Conservation (phyloP, 2,797 vertebrate genomes). For the Pseudochirops cupreus region DNA sequence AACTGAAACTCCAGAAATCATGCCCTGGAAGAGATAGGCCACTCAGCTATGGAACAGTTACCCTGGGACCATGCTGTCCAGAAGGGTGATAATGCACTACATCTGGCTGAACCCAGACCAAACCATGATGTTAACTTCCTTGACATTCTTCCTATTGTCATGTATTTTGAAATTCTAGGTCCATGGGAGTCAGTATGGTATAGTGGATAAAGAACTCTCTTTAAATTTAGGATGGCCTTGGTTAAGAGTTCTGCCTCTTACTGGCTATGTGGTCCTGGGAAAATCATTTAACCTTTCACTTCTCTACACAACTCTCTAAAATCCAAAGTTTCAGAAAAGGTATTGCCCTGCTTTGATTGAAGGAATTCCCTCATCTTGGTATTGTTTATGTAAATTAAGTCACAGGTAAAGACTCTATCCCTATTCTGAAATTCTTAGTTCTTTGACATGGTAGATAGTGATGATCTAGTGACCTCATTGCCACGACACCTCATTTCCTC, state of each 20-base stretch:
- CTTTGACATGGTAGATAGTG: neutral
- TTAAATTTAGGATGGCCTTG: neutral
- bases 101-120: neutral
- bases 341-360: neutral
- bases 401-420: neutral
- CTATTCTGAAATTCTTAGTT: constrained; percentile 1
- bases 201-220: neutral
- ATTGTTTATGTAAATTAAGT: neutral
- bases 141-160: neutral
- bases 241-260: neutral
- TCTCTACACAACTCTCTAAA: neutral
- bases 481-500: neutral
- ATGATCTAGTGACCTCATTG: neutral
- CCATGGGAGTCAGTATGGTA: neutral
- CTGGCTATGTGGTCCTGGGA: neutral
- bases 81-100: neutral
- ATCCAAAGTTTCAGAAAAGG: neutral
- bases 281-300: neutral
- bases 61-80: neutral
- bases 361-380: neutral
- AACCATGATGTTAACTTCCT: neutral
- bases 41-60: neutral
- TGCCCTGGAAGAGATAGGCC: neutral
- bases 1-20: neutral
- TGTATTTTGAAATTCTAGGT: neutral